Base-by-base conservation (phyloP, 2,888 invertebrate genomes). In the Euclidia mi region DNA sequence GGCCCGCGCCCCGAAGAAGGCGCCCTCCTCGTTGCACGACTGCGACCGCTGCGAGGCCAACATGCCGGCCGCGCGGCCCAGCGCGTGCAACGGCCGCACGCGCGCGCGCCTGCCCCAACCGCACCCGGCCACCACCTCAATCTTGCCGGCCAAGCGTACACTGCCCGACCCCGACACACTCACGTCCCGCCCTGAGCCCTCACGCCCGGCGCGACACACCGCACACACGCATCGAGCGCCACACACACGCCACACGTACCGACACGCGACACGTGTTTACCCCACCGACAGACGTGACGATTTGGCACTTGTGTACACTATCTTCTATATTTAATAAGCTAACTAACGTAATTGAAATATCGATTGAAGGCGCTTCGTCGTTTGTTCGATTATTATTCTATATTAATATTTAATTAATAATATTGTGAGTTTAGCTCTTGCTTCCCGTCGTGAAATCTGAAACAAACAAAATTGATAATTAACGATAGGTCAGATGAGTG, bases 11-110 rank as follows among this genome's bases (percentile, higher is more conserved):
- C 94, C 95, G 89, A 94, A 95, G 87, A 94, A 95, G 77, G 94
- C 94, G 81, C 94, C 94, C 85, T 94, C 95, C 78, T 94, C 94
- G 94, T 93, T 94, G 85, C 94, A 94, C 71, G 94, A 94, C 87
- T 94, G 95, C 81, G 93, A 93, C 69, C 95, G 91, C 90, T 94
- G 95, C 85, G 94, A 91, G 60, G 94, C 88, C 88, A 94, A 76
- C 95, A 94, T 94, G 80, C 91, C 90, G 88, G 89, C 91, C 87
- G 89, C 92, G 88, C 92, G 90, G 81, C 89, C 82, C 77, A 91
- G 79, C 90, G 90, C 90, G 84, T 89, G 91, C 90, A 93, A 83
- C 78, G 94, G 94, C 71, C 94, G 93, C 91, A 94, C 94, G 88
- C 94, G 94, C 91, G 92, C 94, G 80, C 94, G 94, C 92, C 94